These are phyloP conservation scores for Cerastoderma edule DNA, from an alignment of 2,888 invertebrate species.

Conservation along the genomic window DNA sequence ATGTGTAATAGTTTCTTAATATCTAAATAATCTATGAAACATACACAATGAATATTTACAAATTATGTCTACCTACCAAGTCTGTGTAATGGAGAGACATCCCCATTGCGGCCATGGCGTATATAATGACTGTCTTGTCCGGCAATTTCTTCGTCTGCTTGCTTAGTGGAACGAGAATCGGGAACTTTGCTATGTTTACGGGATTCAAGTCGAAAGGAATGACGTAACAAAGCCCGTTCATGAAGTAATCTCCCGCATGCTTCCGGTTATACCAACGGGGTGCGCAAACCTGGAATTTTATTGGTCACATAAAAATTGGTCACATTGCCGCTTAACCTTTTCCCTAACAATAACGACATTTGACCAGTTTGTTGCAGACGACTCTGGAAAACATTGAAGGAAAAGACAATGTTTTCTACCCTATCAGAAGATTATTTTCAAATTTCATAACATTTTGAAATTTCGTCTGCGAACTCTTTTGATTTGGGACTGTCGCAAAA, in stretches of 20 bases:
- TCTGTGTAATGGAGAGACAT: conserved; percentile 57
- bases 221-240: conserved; percentile 70
- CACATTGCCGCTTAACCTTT: not conserved
- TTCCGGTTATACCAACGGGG: conserved; percentile 68
- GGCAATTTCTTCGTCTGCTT: conserved; percentile 40
- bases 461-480: no score
- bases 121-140: conserved; percentile 41
- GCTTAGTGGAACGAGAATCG: conserved; percentile 49
- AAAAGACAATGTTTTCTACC: not conserved
- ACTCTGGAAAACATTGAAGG: not conserved
- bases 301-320: not conserved
- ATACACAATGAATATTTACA: not conserved
- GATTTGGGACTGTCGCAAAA: no score
- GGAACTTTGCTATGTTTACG: conserved; percentile 57
- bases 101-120: conserved; percentile 66
- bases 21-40: not conserved
- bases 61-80: conserved; percentile 23
- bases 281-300: conserved; percentile 69
- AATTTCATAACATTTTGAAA: no score
- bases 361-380: no score
- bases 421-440: no score
- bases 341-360: not conserved
- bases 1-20: not conserved
- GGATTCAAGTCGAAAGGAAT: conserved; percentile 56
- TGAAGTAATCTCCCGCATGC: conserved; percentile 47